phyloP scores from a whole-genome alignment of 2,888 invertebrate genomes.

The Isotomurus palustris region DNA sequence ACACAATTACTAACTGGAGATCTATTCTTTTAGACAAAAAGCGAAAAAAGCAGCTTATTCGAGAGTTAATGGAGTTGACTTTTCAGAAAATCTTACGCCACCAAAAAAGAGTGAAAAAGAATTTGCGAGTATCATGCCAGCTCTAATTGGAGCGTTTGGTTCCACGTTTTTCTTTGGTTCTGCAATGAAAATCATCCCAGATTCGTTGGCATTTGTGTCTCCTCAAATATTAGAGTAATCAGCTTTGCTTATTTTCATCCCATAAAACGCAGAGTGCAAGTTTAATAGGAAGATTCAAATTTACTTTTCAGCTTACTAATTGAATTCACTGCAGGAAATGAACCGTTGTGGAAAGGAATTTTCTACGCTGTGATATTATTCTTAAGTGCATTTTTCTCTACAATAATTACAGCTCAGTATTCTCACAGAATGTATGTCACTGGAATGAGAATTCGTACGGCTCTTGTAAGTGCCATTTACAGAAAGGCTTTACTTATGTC shows the following conservation, averaged over 20 bases:
- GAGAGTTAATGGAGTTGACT: slow-evolving; percentile 17
- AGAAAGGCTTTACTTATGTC: slow-evolving; percentile 51
- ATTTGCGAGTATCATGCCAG: slow-evolving; percentile 76
- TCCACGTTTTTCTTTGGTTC: slow-evolving; percentile 79
- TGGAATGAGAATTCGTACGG: slow-evolving; percentile 57
- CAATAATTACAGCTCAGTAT: slow-evolving; percentile 57
- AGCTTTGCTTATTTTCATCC: slow-evolving; percentile 12
- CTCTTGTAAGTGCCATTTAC: slow-evolving; percentile 57
- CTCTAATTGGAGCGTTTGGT: slow-evolving; percentile 81
- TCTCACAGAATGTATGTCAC: slow-evolving; percentile 56
- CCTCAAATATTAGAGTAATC: slow-evolving; percentile 81
- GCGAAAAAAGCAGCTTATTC: slow-evolving; percentile 20
- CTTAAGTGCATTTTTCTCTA: slow-evolving; percentile 53
- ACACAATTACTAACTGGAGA: background rate
- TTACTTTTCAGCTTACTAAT: slow-evolving; percentile 48
- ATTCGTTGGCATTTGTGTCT: slow-evolving; percentile 78
- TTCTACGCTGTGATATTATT: slow-evolving; percentile 57
- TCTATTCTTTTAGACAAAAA: slow-evolving; percentile 1
- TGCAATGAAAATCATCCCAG: slow-evolving; percentile 74
- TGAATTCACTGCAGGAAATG: slow-evolving; percentile 49
- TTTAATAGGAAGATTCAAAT: background rate
- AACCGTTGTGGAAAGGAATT: slow-evolving; percentile 61
- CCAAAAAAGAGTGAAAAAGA: slow-evolving; percentile 52
- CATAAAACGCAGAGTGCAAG: background rate
- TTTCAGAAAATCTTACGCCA: slow-evolving; percentile 4